These are phyloP conservation scores for Amphilophus citrinellus DNA, from an alignment of 2,113 vertebrate species.

Conservation along the genomic window DNA sequence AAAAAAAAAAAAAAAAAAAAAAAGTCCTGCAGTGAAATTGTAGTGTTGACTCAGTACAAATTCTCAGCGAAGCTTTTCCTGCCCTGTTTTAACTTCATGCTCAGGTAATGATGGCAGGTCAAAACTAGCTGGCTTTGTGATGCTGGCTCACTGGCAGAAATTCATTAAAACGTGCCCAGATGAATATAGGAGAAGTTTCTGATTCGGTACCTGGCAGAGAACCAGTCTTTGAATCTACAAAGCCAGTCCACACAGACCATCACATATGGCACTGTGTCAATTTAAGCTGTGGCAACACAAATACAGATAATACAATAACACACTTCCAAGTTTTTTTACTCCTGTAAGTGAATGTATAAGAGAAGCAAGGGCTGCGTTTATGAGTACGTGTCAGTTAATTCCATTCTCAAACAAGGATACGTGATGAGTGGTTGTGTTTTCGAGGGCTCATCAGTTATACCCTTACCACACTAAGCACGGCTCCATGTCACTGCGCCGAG, in stretches of 20 bases:
- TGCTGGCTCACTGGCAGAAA: background rate
- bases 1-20: background rate
- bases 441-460: too few species aligned
- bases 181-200: background rate
- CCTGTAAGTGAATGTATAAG: background rate
- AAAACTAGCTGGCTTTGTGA: background rate
- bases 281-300: background rate
- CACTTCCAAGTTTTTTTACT: background rate
- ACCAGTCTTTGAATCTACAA: background rate
- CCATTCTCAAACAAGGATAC: too few species aligned
- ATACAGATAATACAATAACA: background rate
- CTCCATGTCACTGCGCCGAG: too few species aligned
- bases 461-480: too few species aligned
- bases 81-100: background rate
- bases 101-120: background rate
- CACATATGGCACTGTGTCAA: background rate
- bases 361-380: background rate
- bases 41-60: constrained; percentile 6
- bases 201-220: background rate
- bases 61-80: background rate
- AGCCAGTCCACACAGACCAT: background rate
- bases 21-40: constrained; percentile 1
- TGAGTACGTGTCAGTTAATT: background rate
- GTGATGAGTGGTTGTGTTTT: too few species aligned
- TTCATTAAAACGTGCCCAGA: background rate